Base-by-base conservation (phyloP, 2,888 invertebrate species). In the Crocallis elinguaria region DNA sequence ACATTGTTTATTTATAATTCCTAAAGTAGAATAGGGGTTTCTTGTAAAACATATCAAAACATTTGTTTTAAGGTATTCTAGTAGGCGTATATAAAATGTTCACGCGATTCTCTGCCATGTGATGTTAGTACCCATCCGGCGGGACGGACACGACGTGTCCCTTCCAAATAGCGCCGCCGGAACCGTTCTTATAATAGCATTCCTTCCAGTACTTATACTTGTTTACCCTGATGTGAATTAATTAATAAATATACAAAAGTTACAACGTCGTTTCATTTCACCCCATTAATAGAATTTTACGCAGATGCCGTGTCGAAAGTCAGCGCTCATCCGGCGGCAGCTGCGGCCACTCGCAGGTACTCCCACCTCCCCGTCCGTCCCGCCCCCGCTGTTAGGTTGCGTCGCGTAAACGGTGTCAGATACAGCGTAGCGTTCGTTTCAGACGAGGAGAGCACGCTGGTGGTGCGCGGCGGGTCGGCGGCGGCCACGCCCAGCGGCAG, bases 391-490 rank as follows among this genome's bases (percentile, higher is more conserved):
- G 9, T 29, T 2, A 23, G 13, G 39, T 56, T 30, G 14, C 25
- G 23, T 14, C 21, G 35, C 35, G 8, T 11, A 8, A 14, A 11
- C 23, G 29, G 19, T 6, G 32, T 33, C 37, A 42, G 50, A 41
- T 72, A 68, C 59, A 71, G 59, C 45, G 41, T 44, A 67, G 63
- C 57, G 57, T 75, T 58, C 64, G 57, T 85, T 86, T 65, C 86
- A 86, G 92, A 84, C 76, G 91, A 89, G 78, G 88, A 84, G 76
- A 73, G 74, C 66, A 72, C 77, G 60, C 74, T 82, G 71, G 81
- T 65, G 63, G 51, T 69, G 69, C 63, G 67, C 23, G 36, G 42
- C 51, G 55, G 65, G 57, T 42, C 56, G 33, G 73, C 70, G 64
- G 44, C 67, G 71, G 64, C 62, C 48, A 66, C 76, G 51, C 77